A percentile compares a stretch with the other conserved stretches of the same genome.
Evolutionary conservation across 2,888 invertebrate species (phyloP).

Genomic region (Caenorhabditis virilis): DNA sequence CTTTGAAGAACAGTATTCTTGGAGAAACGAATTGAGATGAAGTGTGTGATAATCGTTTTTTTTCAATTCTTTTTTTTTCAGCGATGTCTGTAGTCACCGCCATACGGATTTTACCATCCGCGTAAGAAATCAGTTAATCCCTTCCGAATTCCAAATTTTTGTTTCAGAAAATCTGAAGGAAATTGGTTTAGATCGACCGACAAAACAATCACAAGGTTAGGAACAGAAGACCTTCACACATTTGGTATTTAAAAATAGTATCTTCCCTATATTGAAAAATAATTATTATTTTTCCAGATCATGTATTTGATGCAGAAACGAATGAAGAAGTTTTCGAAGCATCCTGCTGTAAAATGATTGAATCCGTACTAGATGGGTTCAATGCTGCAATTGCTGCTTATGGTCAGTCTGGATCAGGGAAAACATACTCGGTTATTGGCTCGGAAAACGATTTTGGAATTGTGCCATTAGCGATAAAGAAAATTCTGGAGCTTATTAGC

Average conservation of each 20-base stretch:
- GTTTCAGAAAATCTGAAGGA: neutral
- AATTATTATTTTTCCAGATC: constrained; percentile 2
- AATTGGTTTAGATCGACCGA: neutral
- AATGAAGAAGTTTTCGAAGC: constrained; percentile 5
- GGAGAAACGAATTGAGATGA: too few relatives aligned
- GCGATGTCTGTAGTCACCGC: neutral
- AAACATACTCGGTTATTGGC: constrained; percentile 11
- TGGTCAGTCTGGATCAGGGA: constrained; percentile 14
- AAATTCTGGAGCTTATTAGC: constrained; percentile 2
- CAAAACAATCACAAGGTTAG: neutral
- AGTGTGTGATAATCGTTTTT: too few relatives aligned
- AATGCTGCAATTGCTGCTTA: constrained; percentile 12
- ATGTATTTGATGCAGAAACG: constrained; percentile 2
- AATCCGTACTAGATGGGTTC: constrained; percentile 8
- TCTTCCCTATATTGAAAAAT: neutral
- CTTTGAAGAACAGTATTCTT: too few relatives aligned
- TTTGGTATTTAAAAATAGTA: neutral
- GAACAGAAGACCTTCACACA: neutral
- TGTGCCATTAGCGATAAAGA: neutral
- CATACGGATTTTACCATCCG: neutral
- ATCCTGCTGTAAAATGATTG: constrained; percentile 2
- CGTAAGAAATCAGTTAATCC: neutral
- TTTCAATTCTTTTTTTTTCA: too few relatives aligned
- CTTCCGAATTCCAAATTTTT: neutral
- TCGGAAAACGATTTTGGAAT: neutral